These are phyloP conservation scores for Coecobrya sp. DNA, from an alignment of 2,888 invertebrate genomes.

Conservation along the genomic window DNA sequence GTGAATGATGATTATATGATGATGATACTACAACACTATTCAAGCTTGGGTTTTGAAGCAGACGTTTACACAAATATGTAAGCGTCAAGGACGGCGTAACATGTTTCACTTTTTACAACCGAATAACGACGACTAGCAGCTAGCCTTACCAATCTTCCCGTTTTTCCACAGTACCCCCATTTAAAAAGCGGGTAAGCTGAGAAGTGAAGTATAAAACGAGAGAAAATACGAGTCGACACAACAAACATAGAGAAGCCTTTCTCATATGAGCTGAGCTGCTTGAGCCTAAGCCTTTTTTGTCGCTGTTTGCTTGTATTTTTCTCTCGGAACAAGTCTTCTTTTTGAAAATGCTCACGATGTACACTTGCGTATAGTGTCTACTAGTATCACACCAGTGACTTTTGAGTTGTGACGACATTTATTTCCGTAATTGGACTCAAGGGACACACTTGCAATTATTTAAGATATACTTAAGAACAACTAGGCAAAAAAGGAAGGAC, in stretches of 20 bases:
- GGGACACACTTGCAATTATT: constrained; percentile 79
- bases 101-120: constrained; percentile 39
- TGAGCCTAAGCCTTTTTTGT: constrained; percentile 49
- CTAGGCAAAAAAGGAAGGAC: constrained; percentile 42
- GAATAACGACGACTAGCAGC: background rate
- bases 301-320: constrained; percentile 6
- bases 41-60: constrained; percentile 18
- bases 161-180: constrained; percentile 4
- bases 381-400: constrained; percentile 47
- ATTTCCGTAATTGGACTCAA: constrained; percentile 78
- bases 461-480: constrained; percentile 70
- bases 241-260: background rate
- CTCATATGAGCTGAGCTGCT: constrained; percentile 39
- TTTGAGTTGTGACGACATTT: constrained; percentile 80
- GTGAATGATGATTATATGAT: constrained; percentile 44
- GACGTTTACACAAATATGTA: constrained; percentile 41
- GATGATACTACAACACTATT: constrained; percentile 19
- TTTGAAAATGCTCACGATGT: background rate
- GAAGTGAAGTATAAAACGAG: constrained; percentile 55
- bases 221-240: constrained; percentile 44
- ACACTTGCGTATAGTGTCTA: background rate
- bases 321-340: background rate
- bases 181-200: constrained; percentile 41
- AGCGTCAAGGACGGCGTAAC: background rate
- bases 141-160: background rate